These are phyloP conservation scores for Vannuccia rotundouncinata DNA, from an alignment of 2,888 invertebrate species.

Conservation along the genomic window DNA sequence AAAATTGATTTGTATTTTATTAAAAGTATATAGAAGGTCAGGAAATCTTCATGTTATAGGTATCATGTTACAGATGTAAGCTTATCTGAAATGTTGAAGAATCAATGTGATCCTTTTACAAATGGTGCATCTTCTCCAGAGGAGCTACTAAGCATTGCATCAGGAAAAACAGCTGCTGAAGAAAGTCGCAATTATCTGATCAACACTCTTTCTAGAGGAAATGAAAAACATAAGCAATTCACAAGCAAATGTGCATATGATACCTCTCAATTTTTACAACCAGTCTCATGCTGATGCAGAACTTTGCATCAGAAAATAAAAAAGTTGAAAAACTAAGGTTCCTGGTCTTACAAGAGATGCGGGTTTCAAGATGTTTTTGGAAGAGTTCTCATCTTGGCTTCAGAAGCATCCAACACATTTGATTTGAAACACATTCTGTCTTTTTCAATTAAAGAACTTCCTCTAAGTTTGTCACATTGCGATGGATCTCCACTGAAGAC, in stretches of 20 bases:
- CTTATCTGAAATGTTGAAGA: no score
- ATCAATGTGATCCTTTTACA: no score
- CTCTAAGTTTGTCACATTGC: constrained; percentile 21
- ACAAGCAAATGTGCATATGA: constrained; percentile 1
- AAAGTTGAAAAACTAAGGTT: not conserved
- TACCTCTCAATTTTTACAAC: not conserved
- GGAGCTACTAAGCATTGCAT: no score
- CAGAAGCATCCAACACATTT: constrained; percentile 5
- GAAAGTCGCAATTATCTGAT: constrained; percentile 16
- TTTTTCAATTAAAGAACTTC: not conserved
- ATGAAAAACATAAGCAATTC: constrained; percentile 18
- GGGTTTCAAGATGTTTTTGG: not conserved
- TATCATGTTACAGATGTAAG: no score
- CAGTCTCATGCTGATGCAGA: not conserved
- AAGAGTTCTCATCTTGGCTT: constrained; percentile 5
- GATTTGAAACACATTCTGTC: constrained; percentile 6
- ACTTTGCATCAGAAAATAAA: constrained; percentile 9
- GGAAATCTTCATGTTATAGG: no score
- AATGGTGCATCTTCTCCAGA: no score
- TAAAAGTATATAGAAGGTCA: no score
- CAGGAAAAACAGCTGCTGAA: constrained; percentile 18
- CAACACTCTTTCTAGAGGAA: not conserved
- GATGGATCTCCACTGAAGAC: no score
- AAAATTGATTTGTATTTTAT: no score
- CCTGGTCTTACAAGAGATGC: constrained; percentile 1